Evolutionary conservation across 2,888 invertebrate species (phyloP).

Genomic region (Xylota segnis): DNA sequence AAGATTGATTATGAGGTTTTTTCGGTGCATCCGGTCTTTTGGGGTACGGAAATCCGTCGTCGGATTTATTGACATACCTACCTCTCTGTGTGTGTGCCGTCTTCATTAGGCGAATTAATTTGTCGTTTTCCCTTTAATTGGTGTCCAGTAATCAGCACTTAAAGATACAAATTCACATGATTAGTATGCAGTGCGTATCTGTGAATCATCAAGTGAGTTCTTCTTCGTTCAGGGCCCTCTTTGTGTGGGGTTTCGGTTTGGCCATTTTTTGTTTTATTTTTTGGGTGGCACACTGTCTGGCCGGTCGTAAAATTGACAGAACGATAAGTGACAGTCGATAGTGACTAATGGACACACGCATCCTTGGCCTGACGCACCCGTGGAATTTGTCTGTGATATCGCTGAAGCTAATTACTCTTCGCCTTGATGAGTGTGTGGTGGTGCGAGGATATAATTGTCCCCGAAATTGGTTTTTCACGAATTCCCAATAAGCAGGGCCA

Average conservation of each 20-base stretch:
- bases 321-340: constrained; percentile 66
- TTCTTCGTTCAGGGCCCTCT: constrained; percentile 7
- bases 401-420: constrained; percentile 45
- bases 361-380: constrained; percentile 60
- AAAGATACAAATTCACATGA: constrained; percentile 60
- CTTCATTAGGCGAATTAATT: constrained; percentile 75
- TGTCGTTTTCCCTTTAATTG: constrained; percentile 71
- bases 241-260: constrained; percentile 45
- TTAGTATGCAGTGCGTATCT: constrained; percentile 71
- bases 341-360: constrained; percentile 68
- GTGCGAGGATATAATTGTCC: constrained; percentile 25
- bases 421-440: constrained; percentile 18
- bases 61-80: constrained; percentile 46
- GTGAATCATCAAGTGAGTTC: constrained; percentile 56
- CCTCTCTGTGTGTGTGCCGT: background rate
- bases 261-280: constrained; percentile 19
- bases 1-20: constrained; percentile 58
- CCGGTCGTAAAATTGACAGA: constrained; percentile 50
- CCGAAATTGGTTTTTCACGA: constrained; percentile 8
- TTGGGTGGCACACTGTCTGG: constrained; percentile 69
- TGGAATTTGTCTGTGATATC: constrained; percentile 44
- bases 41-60: constrained; percentile 76
- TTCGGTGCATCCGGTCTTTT: constrained; percentile 71
- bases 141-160: constrained; percentile 56
- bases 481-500: constrained; percentile 60